phyloP scores from a whole-genome alignment of 2,113 vertebrate genomes.

The Aramus guarauna region DNA sequence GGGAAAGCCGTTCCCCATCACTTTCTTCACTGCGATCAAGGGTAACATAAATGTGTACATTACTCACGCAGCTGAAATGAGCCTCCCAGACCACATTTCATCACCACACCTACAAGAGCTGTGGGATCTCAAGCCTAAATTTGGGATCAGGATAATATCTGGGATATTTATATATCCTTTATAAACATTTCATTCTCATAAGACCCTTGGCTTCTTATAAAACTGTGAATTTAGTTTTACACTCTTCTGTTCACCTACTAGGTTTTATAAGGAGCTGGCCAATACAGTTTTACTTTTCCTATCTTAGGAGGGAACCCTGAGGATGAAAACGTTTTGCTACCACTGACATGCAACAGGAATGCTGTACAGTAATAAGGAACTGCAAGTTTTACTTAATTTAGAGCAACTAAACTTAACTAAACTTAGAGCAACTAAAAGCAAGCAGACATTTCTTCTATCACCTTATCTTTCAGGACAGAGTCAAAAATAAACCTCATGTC shows the following conservation, averaged over 20 bases:
- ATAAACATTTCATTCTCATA: not conserved
- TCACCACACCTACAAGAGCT: not conserved
- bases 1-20: not conserved
- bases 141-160: not conserved
- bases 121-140: not conserved
- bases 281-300: not conserved
- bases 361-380: not conserved
- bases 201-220: not conserved
- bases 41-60: not conserved
- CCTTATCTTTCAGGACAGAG: not conserved
- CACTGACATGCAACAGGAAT: not conserved
- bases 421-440: not conserved
- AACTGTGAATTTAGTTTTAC: slow-evolving; percentile 8
- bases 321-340: not conserved
- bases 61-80: slow-evolving; percentile 21
- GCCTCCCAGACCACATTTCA: not conserved
- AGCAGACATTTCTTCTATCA: not conserved
- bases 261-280: not conserved
- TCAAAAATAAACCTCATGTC: not conserved
- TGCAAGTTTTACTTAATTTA: not conserved
- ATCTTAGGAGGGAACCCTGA: not conserved
- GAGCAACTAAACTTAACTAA: not conserved
- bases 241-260: not conserved
- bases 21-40: not conserved
- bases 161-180: not conserved